Conservation (phyloP, 2,888 invertebrate species). For the Hipparchia sbordonii region DNA sequence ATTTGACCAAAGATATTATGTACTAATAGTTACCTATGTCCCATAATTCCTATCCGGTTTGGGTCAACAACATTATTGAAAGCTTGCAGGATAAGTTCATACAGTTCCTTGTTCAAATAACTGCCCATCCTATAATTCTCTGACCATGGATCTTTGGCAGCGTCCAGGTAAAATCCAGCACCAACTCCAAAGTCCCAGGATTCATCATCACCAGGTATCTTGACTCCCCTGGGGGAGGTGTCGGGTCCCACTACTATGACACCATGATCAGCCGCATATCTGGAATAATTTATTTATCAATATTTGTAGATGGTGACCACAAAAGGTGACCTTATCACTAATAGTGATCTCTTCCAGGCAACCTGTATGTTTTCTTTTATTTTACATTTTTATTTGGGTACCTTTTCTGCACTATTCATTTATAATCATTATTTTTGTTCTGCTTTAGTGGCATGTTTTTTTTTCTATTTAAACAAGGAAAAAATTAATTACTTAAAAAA, state of each 20-base stretch:
- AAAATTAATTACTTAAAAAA: background rate
- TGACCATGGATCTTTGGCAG: constrained; percentile 95
- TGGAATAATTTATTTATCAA: constrained; percentile 44
- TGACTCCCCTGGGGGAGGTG: constrained; percentile 96
- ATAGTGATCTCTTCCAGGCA: no score
- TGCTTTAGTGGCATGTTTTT: no score
- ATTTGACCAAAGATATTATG: background rate
- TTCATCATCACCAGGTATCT: constrained; percentile 95
- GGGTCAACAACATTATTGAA: constrained; percentile 83
- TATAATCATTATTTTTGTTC: no score
- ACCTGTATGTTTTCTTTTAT: no score
- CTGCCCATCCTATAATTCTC: constrained; percentile 97
- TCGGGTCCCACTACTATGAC: constrained; percentile 96
- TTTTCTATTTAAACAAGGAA: background rate
- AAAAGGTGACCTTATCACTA: no score
- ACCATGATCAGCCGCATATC: constrained; percentile 92
- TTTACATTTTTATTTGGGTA: no score
- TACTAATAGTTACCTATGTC: constrained; percentile 84
- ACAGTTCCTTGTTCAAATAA: constrained; percentile 95
- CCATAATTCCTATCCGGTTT: constrained; percentile 89
- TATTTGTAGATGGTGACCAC: background rate
- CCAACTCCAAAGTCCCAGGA: constrained; percentile 97
- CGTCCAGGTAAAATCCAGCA: constrained; percentile 98
- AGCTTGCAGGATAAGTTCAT: constrained; percentile 87
- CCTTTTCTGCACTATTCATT: no score